These are phyloP conservation scores for Actinostola sp. DNA, from an alignment of 92 coral and sea anemone genomes.

Conservation along the genomic window DNA sequence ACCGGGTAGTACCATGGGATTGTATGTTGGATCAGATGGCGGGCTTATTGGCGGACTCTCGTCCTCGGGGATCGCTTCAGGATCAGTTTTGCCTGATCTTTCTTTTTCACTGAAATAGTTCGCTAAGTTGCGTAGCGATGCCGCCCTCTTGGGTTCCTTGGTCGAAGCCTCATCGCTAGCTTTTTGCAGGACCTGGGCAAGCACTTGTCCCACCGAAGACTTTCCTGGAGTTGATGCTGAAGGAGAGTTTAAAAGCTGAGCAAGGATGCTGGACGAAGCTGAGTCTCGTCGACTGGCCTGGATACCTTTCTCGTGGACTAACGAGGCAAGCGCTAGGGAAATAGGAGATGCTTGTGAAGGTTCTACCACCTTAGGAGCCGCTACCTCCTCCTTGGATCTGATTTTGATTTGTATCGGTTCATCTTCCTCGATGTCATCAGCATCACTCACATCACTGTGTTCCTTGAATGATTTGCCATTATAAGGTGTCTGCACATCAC, in stretches of 20 bases:
- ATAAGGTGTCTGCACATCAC: constrained; percentile 49
- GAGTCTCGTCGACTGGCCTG: constrained; percentile 44
- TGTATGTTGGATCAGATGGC: neutral
- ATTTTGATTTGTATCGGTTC: constrained; percentile 71
- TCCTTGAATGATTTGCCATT: constrained; percentile 30
- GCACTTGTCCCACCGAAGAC: constrained; percentile 81
- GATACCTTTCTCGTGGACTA: constrained; percentile 56
- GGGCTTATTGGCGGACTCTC: constrained; percentile 58
- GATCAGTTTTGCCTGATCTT: constrained; percentile 40
- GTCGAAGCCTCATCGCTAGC: constrained; percentile 78
- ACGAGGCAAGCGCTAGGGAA: constrained; percentile 53
- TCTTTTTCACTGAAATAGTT: constrained; percentile 87
- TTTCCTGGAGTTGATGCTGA: constrained; percentile 64
- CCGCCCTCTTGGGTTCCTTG: constrained; percentile 76
- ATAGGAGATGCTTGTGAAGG: constrained; percentile 38
- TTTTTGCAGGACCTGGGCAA: constrained; percentile 76
- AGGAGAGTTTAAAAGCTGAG: constrained; percentile 76
- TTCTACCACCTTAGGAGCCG: constrained; percentile 1
- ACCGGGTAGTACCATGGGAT: constrained; percentile 36
- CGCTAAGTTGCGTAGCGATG: constrained; percentile 74
- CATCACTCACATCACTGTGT: constrained; percentile 49
- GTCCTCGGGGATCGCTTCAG: constrained; percentile 39
- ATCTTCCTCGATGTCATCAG: constrained; percentile 59
- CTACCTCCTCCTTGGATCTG: constrained; percentile 17
- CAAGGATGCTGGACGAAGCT: constrained; percentile 64